Base-by-base conservation (phyloP, 2,113 vertebrate genomes). In the Sterrhoptilus dennistouni region DNA sequence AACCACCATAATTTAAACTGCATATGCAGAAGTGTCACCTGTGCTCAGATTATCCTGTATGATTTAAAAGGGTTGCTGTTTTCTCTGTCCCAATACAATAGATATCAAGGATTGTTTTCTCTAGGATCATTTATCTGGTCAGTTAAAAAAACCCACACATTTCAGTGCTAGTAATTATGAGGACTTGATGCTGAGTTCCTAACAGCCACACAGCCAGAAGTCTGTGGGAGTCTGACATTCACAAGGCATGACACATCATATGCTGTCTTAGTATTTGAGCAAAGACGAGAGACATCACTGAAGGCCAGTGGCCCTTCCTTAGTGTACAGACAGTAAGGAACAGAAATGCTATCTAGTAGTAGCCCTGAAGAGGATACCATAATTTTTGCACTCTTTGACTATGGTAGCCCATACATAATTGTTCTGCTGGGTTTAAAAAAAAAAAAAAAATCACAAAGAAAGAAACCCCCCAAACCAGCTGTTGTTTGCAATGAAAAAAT, bases 181-280 rank as follows among this genome's bases (percentile, higher is more conserved):
- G 35, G 52, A 70, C 71, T 79, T 52, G 85, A 70, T 81, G 87
- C 90, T 94, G 95, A 74, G 80, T 88, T 91, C 56, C 33, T 74
- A 86, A 81, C 82, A 95, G 82, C 47, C 42, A 56, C 68, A 65
- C 88, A 95, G 76, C 78, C 91, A 90, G 90, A 95, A 75, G 60
- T 64, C 92, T 83, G 90, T 86, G 69, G 88, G 87, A 91, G 83
- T 94, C 88, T 88, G 95, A 79, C 88, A 91, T 93, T 92, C 27
- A 6, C 88, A 64, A 91, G 85, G 68, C 56, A 33, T 93, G 93
- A 90, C 77, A 70, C 92, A 75, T 92, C 76, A 54, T 77, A 60
- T 35, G 45, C 78, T 86, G 45, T 71, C 69, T 81, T 56, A n/a
- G 54, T 54, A 35, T 77, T 52, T 83, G 52, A 78, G 72, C 60